Base-by-base conservation (phyloP, 2,113 vertebrate genomes). In the Delphinapterus leucas region DNA sequence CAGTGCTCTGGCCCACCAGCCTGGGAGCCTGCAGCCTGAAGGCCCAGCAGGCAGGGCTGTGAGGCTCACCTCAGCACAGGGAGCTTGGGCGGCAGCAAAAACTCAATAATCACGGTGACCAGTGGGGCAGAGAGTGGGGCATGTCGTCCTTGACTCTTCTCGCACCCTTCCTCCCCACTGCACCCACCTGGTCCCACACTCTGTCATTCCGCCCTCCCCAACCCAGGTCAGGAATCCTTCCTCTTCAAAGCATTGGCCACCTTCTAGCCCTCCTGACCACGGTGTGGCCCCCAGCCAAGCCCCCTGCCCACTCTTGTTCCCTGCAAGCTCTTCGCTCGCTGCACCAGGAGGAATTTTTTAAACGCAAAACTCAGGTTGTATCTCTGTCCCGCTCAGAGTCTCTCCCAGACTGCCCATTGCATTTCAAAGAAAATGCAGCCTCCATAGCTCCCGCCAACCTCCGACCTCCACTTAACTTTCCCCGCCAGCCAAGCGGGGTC, bases 381-480 rank as follows among this genome's bases (percentile, higher is more conserved):
- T 83, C 41, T 55, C 55, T 47, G 41, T 13, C 81, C 41, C 9
- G 25, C 23, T 65, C 33, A 8, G 80, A 31, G 25, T 9, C 31
- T 55, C 8, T 26, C 23, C 5, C 14, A 4, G 41, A 28, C 36
- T 23, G 33, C 77, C 60, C 2, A 0, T 13, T 28, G 25, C 2
- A 4, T 44, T 86, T 31, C 76, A 58, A 0, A 28, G 53, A 26
- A 70, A 83, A 31, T 0, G 9, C 41, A 55, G 21, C 31, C 53
- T 36, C n/a, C 63, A 2, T 8, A 0, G 49, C 58, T 33, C 17
- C 55, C 38, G 44, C 67, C 0, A 1, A 17, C 49, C 28, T 47
- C 28, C 28, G 2, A 38, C 84, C 26, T 58, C 11, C 2, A 70
- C 63, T 63, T 17, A 1, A 1, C 60, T 77, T 17, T 92, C 55